Percentiles rank a stretch among this genome's conserved stretches.
phyloP scores from a whole-genome alignment of 2,888 invertebrate genomes.

The Aphidius colemani region DNA sequence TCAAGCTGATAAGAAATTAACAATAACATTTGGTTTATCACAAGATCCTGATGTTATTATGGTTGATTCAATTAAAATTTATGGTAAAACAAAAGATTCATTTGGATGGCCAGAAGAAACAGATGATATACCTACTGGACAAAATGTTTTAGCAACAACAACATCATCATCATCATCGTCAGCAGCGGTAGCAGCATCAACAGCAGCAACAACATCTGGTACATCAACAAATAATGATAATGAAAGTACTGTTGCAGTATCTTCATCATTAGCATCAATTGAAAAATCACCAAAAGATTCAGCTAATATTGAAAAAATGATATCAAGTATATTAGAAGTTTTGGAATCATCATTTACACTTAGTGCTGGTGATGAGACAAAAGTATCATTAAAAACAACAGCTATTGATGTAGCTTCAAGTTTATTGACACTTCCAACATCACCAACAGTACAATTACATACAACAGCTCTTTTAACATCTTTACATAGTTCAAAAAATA shows the following conservation, averaged over 20 bases:
- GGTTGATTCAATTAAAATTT: slow-evolving; percentile 93
- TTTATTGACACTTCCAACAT: slow-evolving; percentile 72
- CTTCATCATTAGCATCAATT: slow-evolving; percentile 65
- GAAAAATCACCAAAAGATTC: slow-evolving; percentile 62
- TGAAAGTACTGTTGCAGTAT: slow-evolving; percentile 56
- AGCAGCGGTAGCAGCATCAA: slow-evolving; percentile 50
- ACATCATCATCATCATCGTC: slow-evolving; percentile 24
- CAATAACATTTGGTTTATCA: slow-evolving; percentile 81
- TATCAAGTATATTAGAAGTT: slow-evolving; percentile 72
- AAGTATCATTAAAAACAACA: slow-evolving; percentile 61
- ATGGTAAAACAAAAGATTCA: slow-evolving; percentile 92
- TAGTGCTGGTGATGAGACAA: slow-evolving; percentile 61
- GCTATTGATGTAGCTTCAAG: slow-evolving; percentile 71
- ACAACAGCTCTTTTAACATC: slow-evolving; percentile 85
- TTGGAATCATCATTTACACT: slow-evolving; percentile 74
- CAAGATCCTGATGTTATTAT: slow-evolving; percentile 88
- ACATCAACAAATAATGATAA: slow-evolving; percentile 54
- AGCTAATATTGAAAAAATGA: slow-evolving; percentile 63
- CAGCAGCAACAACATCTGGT: slow-evolving; percentile 50
- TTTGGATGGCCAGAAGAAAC: slow-evolving; percentile 97
- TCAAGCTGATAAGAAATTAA: slow-evolving; percentile 88
- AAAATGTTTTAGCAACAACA: slow-evolving; percentile 52
- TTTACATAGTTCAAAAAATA: slow-evolving; percentile 71
- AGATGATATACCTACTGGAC: slow-evolving; percentile 70
- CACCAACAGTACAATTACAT: slow-evolving; percentile 73